phyloP scores from a whole-genome alignment of 2,797 vertebrate genomes.

The Sebastes itinus region DNA sequence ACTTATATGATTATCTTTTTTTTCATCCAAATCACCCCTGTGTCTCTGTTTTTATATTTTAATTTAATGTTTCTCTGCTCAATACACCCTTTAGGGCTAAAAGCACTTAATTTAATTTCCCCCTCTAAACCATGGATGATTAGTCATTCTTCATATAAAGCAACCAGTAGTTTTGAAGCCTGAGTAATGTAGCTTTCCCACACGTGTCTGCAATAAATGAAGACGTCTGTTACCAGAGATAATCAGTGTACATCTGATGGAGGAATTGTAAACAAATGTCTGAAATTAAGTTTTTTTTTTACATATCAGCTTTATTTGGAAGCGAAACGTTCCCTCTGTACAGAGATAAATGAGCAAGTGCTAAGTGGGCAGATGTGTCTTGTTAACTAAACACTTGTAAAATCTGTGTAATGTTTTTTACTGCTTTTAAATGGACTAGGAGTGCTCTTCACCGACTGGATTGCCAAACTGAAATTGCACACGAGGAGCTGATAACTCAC shows the following conservation, averaged over 20 bases:
- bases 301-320: neutral
- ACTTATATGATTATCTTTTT: neutral
- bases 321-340: neutral
- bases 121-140: neutral
- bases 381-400: conserved; percentile 46
- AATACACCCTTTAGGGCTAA: neutral
- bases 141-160: neutral
- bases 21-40: neutral
- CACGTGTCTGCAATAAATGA: neutral
- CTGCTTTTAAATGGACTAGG: conserved; percentile 35
- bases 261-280: neutral
- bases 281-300: neutral
- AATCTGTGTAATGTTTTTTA: conserved; percentile 18
- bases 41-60: neutral
- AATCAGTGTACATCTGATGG: neutral
- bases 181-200: neutral
- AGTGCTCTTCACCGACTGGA: conserved; percentile 40
- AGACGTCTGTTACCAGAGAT: neutral
- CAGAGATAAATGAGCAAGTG: conserved; percentile 21
- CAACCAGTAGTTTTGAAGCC: neutral
- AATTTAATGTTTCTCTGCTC: neutral
- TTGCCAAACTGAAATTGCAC: conserved; percentile 25
- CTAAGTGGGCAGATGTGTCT: conserved; percentile 34
- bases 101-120: neutral
- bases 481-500: conserved; percentile 9